Evolutionary conservation across 2,888 invertebrate genomes (phyloP).

Genomic region (Pelosia muscerda): DNA sequence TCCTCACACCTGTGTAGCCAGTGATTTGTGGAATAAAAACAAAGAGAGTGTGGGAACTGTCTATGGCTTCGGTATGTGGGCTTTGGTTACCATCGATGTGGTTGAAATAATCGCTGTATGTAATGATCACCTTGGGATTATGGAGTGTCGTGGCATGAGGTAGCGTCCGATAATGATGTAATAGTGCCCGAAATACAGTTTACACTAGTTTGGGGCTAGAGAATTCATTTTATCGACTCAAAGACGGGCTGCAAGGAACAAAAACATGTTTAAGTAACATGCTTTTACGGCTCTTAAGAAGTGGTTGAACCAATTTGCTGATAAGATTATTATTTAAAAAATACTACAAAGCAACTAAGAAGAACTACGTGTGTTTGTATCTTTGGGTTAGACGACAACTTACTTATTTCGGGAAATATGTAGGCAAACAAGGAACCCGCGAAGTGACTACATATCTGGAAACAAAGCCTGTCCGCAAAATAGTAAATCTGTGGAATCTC

Average conservation of each 20-base stretch:
- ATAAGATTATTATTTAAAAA: no score
- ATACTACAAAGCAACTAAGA: no score
- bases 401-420: no score
- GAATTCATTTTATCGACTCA: background rate
- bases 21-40: constrained; percentile 34
- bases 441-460: no score
- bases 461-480: no score
- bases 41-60: constrained; percentile 47
- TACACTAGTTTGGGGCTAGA: background rate
- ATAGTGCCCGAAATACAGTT: background rate
- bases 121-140: constrained; percentile 12
- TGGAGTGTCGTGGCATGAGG: background rate
- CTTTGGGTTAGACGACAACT: no score
- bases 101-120: constrained; percentile 7
- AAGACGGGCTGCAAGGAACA: background rate
- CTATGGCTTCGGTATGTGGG: constrained; percentile 42
- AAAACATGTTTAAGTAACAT: background rate
- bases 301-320: no score
- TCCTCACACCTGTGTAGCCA: constrained; percentile 46
- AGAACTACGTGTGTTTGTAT: no score
- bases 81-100: constrained; percentile 17
- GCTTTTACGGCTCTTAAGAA: no score
- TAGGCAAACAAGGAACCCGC: no score
- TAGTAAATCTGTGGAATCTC: no score
- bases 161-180: background rate